Percentiles rank a stretch among this genome's conserved stretches.
Conservation (phyloP, 2,113 vertebrate genomes). For the Mugil cephalus region DNA sequence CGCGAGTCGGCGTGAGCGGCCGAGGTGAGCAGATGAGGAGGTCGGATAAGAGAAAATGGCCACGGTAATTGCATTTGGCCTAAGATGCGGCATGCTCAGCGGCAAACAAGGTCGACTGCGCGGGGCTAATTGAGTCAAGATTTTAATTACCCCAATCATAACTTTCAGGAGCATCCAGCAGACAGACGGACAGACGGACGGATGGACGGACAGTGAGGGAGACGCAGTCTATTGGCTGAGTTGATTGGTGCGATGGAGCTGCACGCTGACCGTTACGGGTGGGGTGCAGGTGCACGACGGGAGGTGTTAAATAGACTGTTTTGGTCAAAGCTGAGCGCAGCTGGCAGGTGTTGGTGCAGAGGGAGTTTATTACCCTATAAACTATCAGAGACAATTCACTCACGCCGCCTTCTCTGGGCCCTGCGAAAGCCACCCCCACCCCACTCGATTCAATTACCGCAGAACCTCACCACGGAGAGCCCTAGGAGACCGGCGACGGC, state of each 20-base stretch:
- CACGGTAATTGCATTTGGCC: slow-evolving; percentile 57
- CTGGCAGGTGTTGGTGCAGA: slow-evolving; percentile 74
- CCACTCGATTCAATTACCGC: slow-evolving; percentile 77
- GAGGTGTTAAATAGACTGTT: slow-evolving; percentile 69
- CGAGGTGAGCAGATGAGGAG: slow-evolving; percentile 42
- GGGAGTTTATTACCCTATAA: slow-evolving; percentile 81
- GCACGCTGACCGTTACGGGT: slow-evolving; percentile 42
- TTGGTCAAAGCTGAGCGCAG: slow-evolving; percentile 73
- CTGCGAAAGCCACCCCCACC: slow-evolving; percentile 60
- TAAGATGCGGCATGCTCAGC: slow-evolving; percentile 59
- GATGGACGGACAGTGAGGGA: background rate
- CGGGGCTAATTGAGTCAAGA: slow-evolving; percentile 69
- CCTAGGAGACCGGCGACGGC: slow-evolving; percentile 39
- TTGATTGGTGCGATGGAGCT: slow-evolving; percentile 30
- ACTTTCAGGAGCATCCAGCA: slow-evolving; percentile 45
- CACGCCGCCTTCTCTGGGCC: slow-evolving; percentile 63
- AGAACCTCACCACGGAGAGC: slow-evolving; percentile 52
- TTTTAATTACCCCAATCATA: slow-evolving; percentile 76
- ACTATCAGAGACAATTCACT: slow-evolving; percentile 71
- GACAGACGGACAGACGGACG: background rate
- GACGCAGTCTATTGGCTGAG: slow-evolving; percentile 21
- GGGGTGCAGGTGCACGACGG: slow-evolving; percentile 73
- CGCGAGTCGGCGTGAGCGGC: slow-evolving; percentile 10
- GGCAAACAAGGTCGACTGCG: slow-evolving; percentile 71
- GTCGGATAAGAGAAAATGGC: slow-evolving; percentile 59